Evolutionary conservation across 2,888 invertebrate genomes (phyloP).

Genomic region (Xanthia togata): DNA sequence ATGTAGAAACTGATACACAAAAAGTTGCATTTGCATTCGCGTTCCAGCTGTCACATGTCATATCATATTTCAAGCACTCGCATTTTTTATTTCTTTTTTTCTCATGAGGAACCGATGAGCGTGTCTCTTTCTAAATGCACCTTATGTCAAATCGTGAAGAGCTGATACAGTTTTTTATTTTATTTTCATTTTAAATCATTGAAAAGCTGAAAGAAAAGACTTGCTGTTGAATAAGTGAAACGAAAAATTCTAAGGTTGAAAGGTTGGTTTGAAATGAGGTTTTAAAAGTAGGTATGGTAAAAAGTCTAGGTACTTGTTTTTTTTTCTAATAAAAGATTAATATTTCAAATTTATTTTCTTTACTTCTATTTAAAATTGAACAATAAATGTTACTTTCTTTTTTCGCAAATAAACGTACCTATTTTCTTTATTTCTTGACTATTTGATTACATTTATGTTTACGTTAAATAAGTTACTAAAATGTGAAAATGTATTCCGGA

Average conservation of each 20-base stretch:
- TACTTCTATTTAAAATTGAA: neutral
- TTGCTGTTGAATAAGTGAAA: neutral
- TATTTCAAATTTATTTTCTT: neutral
- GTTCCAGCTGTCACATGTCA: slow-evolving; percentile 29
- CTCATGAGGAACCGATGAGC: neutral
- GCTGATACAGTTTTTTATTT: neutral
- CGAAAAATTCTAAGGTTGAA: neutral
- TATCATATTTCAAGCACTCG: slow-evolving; percentile 10
- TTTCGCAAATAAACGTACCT: too few relatives aligned
- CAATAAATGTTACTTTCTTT: too few relatives aligned
- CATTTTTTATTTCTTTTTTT: slow-evolving; percentile 4
- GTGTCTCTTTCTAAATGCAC: slow-evolving; percentile 45
- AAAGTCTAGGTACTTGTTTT: slow-evolving; percentile 1
- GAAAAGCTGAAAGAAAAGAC: slow-evolving; percentile 7
- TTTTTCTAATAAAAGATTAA: neutral
- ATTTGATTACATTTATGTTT: neutral
- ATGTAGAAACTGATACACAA: slow-evolving; percentile 51
- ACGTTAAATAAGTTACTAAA: neutral
- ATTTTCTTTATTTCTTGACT: too few relatives aligned
- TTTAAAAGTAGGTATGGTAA: slow-evolving; percentile 18
- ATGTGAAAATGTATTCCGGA: neutral
- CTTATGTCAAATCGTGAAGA: neutral
- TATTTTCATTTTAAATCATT: slow-evolving; percentile 11
- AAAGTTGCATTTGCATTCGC: slow-evolving; percentile 52
- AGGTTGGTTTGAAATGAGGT: neutral